Evolutionary conservation across 1,140 invertebrate genomes (phyloP), one percentile per base, ranked within the genome.

Genomic region (Diuraphis noxia): DNA sequence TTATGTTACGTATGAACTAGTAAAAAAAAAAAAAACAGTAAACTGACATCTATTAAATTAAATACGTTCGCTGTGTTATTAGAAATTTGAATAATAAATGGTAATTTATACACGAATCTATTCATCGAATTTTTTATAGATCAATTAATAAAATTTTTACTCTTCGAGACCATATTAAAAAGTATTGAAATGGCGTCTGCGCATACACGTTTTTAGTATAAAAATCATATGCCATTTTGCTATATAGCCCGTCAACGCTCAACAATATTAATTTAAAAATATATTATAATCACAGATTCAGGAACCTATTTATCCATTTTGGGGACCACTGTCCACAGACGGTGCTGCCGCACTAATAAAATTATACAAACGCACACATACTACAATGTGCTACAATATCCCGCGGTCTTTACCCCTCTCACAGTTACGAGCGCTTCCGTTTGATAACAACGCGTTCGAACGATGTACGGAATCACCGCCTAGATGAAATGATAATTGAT

Each of bases 401-500:
- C 23, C 81, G 81, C 81, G 13, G 25, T 4, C n/a, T 82, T 30
- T 82, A 43, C 40, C 40, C 81, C 40, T 82, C 30, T 40, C 25
- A n/a, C 6, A 25, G 8, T 46, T 17, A 46, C 43, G 17, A 0
- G 46, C 7, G 38, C 25, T 41, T 82, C 23, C 23, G 23, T 82
- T 41, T 82, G 81, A 82, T 82, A 82, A 82, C 40, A 25, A 81
- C 56, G 56, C 13, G 10, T n/a, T n/a, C 30, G 25, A 36, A 5
- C 77, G n/a, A 36, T 13, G 30, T n/a, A 23, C 23, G 17, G 41
- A 43, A 79, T 41, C 81, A 34, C 19, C 84, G 43, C 43, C 43
- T 43, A 46, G 84, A 49, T 86, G 84, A 49, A 72, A 17, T 72
- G 34, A 72, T 86, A 46, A 72, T n/a, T 72, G 34, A 72, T 86